Percentiles rank a stretch among this genome's conserved stretches.
Evolutionary conservation across 2,797 vertebrate genomes (phyloP).

Genomic region (Erpetoichthys calabaricus): DNA sequence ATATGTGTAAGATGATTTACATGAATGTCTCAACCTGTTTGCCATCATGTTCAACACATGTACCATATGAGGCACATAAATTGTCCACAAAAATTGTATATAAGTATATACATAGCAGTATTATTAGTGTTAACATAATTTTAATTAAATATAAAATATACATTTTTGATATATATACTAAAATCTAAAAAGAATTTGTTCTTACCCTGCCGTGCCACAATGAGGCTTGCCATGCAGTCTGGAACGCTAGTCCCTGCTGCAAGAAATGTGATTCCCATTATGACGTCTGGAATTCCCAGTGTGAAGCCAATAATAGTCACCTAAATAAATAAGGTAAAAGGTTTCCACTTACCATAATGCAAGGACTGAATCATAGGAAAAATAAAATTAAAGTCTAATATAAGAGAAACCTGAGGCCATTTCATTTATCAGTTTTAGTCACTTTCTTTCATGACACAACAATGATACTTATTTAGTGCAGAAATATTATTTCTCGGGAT

Average conservation of each 20-base stretch:
- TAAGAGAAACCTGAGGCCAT: background rate
- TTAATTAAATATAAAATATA: too few species aligned
- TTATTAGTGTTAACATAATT: too few species aligned
- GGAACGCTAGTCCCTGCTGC: constrained; percentile 92
- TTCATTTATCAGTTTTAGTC: background rate
- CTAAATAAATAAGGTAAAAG: constrained; percentile 33
- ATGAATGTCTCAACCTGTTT: too few species aligned
- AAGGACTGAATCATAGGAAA: background rate
- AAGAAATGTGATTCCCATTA: constrained; percentile 95
- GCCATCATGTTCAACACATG: too few species aligned
- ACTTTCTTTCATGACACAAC: too few species aligned
- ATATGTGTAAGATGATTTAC: too few species aligned
- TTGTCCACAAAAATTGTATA: too few species aligned
- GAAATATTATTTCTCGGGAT: background rate
- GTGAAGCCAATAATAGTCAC: constrained; percentile 91
- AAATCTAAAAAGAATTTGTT: background rate
- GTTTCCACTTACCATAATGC: background rate
- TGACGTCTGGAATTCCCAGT: constrained; percentile 86
- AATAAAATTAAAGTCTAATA: background rate
- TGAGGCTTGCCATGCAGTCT: constrained; percentile 94
- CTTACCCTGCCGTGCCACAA: constrained; percentile 85
- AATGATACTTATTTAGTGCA: too few species aligned
- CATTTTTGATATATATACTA: too few species aligned
- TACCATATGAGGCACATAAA: too few species aligned
- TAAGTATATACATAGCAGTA: too few species aligned